A percentile compares a stretch with the other conserved stretches of the same genome.
phyloP scores from a whole-genome alignment of 35 echinoderm and acorn worm species.

The Apostichopus japonicus region DNA sequence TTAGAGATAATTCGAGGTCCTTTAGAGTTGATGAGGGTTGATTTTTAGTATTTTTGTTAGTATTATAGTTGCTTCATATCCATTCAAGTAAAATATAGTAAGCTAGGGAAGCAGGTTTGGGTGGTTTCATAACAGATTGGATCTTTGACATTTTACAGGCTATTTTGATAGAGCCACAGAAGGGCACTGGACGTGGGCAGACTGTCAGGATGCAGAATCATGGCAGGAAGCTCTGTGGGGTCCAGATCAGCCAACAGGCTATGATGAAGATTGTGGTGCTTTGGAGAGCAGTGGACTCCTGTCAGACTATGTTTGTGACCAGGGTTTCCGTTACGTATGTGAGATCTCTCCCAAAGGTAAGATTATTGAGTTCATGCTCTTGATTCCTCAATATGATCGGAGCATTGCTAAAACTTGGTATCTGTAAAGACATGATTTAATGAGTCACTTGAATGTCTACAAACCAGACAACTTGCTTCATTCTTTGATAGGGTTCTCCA shows the following conservation, averaged over 20 bases:
- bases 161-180: slow-evolving; percentile 77
- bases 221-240: slow-evolving; percentile 81
- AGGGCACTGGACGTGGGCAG: slow-evolving; percentile 81
- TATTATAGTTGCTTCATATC: background rate
- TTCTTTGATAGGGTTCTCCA: slow-evolving; percentile 55
- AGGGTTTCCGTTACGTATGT: slow-evolving; percentile 61
- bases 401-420: no score
- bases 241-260: slow-evolving; percentile 66
- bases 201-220: slow-evolving; percentile 58
- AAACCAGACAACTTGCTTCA: background rate
- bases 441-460: background rate
- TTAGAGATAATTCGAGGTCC: no score
- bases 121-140: background rate
- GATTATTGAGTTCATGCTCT: background rate
- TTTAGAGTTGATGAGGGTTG: background rate
- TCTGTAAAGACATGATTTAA: no score
- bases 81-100: background rate
- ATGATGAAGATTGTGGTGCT: slow-evolving; percentile 66
- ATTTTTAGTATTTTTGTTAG: background rate
- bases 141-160: slow-evolving; percentile 37
- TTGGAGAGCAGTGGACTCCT: slow-evolving; percentile 44
- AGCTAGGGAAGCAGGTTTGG: no score
- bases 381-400: no score
- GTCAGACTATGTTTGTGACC: slow-evolving; percentile 67
- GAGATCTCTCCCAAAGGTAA: slow-evolving; percentile 82